Conservation (phyloP, 1,140 invertebrate genomes). For the Thaumetopoea pityocampa region DNA sequence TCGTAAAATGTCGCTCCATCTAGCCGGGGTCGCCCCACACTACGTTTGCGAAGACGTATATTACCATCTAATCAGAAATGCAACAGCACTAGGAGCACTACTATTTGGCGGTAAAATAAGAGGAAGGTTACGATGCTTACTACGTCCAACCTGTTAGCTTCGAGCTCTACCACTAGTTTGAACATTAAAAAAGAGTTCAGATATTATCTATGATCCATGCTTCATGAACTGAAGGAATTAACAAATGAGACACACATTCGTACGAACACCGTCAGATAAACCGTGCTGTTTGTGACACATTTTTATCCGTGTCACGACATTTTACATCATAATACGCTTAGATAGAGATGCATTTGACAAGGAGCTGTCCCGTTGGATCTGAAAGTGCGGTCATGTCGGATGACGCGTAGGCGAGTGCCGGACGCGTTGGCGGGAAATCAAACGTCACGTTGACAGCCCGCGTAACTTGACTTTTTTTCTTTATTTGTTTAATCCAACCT, state of each 20-base stretch:
- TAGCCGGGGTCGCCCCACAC: too few relatives aligned
- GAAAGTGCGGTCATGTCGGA: constrained; percentile 8
- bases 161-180: too few relatives aligned
- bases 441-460: constrained; percentile 36
- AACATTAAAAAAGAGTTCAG: too few relatives aligned
- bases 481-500: constrained; percentile 25
- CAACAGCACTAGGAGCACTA: too few relatives aligned
- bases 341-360: constrained; percentile 14
- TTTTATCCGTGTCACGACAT: constrained; percentile 17
- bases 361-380: constrained; percentile 11
- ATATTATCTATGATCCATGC: constrained; percentile 6
- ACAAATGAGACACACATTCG: constrained; percentile 3
- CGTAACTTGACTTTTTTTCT: constrained; percentile 31
- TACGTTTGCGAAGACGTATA: too few relatives aligned
- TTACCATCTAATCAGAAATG: too few relatives aligned
- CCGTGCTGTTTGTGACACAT: constrained; percentile 10
- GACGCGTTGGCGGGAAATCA: constrained; percentile 34
- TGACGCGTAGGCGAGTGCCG: constrained; percentile 11
- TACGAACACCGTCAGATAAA: constrained; percentile 11
- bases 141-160: too few relatives aligned
- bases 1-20: too few relatives aligned
- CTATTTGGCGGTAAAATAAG: too few relatives aligned
- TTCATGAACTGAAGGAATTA: constrained; percentile 7
- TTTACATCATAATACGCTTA: constrained; percentile 17
- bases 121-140: too few relatives aligned